A percentile compares a stretch with the other conserved stretches of the same genome.
Evolutionary conservation across 2,888 invertebrate genomes (phyloP).

Genomic region (Branchellion lobata): DNA sequence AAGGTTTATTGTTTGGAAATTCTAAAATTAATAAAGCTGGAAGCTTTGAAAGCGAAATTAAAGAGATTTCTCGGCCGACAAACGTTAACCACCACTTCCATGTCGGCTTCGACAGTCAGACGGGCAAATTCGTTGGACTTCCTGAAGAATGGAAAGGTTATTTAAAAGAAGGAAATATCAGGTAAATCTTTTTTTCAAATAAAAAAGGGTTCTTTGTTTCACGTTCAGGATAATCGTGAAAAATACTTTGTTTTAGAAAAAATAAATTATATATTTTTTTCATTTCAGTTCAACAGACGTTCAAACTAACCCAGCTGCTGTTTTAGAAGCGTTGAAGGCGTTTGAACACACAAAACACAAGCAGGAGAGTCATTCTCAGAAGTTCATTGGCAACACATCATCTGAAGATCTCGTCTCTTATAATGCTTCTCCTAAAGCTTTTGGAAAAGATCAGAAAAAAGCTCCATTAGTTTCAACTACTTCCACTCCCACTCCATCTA

Average conservation of each 20-base stretch:
- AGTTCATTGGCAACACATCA: constrained; percentile 57
- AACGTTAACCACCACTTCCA: constrained; percentile 39
- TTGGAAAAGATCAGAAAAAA: constrained; percentile 5
- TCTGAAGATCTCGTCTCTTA: constrained; percentile 36
- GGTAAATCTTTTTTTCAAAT: too few species aligned
- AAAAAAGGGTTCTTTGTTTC: too few species aligned
- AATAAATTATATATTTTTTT: constrained; percentile 18
- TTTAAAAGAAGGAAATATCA: constrained; percentile 52
- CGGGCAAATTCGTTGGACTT: constrained; percentile 81
- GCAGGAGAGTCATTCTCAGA: constrained; percentile 56
- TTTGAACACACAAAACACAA: constrained; percentile 60
- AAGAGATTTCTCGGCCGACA: constrained; percentile 44
- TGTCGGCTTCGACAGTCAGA: constrained; percentile 70
- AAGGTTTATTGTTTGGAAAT: constrained; percentile 10
- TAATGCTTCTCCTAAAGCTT: constrained; percentile 21
- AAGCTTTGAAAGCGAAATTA: constrained; percentile 32
- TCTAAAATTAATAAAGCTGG: constrained; percentile 11
- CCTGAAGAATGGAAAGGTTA: constrained; percentile 66
- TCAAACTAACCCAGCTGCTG: constrained; percentile 98
- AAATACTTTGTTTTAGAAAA: too few species aligned
- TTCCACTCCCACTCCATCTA: neutral
- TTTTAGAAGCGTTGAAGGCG: constrained; percentile 81
- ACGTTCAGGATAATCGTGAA: too few species aligned
- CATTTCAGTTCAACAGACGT: constrained; percentile 76
- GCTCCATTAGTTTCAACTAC: neutral